These are phyloP conservation scores for Apodemus agrarius DNA, from an alignment of 2,797 vertebrate species.

Conservation along the genomic window DNA sequence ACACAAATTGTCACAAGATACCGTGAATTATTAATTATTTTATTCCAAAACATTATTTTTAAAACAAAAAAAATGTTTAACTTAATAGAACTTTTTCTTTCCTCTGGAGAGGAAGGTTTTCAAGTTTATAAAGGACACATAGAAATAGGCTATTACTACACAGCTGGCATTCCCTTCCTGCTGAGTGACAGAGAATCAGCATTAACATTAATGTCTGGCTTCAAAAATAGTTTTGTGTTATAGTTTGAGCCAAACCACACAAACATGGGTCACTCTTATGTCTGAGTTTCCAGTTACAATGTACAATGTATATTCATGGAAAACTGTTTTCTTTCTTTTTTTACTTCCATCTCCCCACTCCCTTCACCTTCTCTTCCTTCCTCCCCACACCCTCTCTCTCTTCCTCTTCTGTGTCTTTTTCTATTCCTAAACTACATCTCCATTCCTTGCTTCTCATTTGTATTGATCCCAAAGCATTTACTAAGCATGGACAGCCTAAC, in stretches of 20 bases:
- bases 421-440: background rate
- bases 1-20: conserved; percentile 41
- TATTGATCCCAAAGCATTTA: conserved; percentile 11
- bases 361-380: background rate
- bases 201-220: conserved; percentile 58
- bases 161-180: conserved; percentile 21
- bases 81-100: conserved; percentile 54
- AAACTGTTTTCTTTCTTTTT: background rate
- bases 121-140: conserved; percentile 45
- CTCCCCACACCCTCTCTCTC: background rate
- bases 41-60: conserved; percentile 69
- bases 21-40: conserved; percentile 72
- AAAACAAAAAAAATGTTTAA: conserved; percentile 71
- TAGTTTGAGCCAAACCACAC: background rate
- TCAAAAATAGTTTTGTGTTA: conserved; percentile 50
- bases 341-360: background rate
- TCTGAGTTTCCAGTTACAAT: conserved; percentile 25
- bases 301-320: background rate
- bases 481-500: background rate
- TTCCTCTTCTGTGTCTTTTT: background rate
- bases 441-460: background rate
- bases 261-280: background rate
- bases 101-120: conserved; percentile 20
- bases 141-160: conserved; percentile 41
- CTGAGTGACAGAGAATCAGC: conserved; percentile 43